These are phyloP conservation scores for Rhinolophus sinicus DNA, from an alignment of 2,113 vertebrate species.

Conservation along the genomic window DNA sequence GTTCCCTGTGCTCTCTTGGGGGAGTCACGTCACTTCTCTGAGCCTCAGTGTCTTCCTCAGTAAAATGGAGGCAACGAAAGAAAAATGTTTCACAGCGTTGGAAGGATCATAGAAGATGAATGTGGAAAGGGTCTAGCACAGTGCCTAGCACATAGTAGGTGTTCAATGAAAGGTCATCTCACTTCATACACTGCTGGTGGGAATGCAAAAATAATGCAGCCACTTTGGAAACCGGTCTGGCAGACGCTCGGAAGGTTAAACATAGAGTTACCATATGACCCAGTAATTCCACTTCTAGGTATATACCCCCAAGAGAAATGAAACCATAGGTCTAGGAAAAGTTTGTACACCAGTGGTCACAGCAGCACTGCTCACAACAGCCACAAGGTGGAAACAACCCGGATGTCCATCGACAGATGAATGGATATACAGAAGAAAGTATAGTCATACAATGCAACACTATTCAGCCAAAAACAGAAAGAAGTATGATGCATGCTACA, in stretches of 20 bases:
- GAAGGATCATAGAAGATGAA: background rate
- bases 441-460: rapidly evolving
- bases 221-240: background rate
- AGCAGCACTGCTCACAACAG: background rate
- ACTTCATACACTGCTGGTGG: background rate
- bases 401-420: background rate
- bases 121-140: background rate
- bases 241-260: background rate
- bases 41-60: background rate
- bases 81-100: background rate
- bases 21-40: background rate
- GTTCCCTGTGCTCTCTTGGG: background rate
- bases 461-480: background rate
- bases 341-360: rapidly evolving
- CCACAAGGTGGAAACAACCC: background rate
- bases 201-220: background rate
- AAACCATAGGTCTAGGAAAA: background rate
- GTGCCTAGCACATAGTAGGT: background rate
- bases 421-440: rapidly evolving
- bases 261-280: background rate
- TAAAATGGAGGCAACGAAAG: background rate
- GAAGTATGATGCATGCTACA: rapidly evolving
- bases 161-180: background rate
- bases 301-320: background rate
- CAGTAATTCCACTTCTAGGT: background rate